Evolutionary conservation across 2,113 vertebrate species (phyloP), one percentile per base, ranked within the genome.

Genomic region (Hemiprocne comata): DNA sequence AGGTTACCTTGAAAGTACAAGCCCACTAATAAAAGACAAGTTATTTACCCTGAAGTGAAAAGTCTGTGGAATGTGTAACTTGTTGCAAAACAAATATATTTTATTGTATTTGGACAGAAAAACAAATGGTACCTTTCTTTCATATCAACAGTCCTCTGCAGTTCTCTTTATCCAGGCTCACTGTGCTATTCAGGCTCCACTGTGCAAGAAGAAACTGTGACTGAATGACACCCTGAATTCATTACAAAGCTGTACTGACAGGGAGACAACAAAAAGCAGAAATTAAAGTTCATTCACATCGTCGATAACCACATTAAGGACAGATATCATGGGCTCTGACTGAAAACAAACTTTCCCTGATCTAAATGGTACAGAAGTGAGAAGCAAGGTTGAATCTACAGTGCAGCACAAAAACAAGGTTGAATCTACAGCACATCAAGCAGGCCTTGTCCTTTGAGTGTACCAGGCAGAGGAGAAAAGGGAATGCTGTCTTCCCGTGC

Each of bases 181-280:
- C 76, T 89, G 66, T 60, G 70, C 40, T 75, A 79, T 17, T 80
- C 95, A 81, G 91, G 85, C 90, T 97, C 89, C 94, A 82, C 70
- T 76, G 81, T 85, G 93, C 82, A 90, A 89, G 88, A 89, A 94
- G 91, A 55, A 90, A 82, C 71, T 94, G 88, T 48, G 94, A 92
- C 90, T 90, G 93, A 96, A 46, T 94, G 95, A 90, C 92, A 95
- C 78, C 93, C 93, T 70, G 65, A 95, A 93, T 92, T 85, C 95
- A 95, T 81, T 89, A 83, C 96, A 97, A 33, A 95, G 95, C 94
- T 96, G 92, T 87, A 95, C 95, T n/a, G 15, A 95, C 78, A 92
- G 82, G 88, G 78, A 97, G 71, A 86, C 80, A 51, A 93, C 66
- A 97, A 91, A 76, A 96, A 51, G 93, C 69, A 87, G 78, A 71